A percentile compares a stretch with the other conserved stretches of the same genome.
phyloP scores from a whole-genome alignment of 2,797 vertebrate genomes.

The Champsocephalus gunnari region DNA sequence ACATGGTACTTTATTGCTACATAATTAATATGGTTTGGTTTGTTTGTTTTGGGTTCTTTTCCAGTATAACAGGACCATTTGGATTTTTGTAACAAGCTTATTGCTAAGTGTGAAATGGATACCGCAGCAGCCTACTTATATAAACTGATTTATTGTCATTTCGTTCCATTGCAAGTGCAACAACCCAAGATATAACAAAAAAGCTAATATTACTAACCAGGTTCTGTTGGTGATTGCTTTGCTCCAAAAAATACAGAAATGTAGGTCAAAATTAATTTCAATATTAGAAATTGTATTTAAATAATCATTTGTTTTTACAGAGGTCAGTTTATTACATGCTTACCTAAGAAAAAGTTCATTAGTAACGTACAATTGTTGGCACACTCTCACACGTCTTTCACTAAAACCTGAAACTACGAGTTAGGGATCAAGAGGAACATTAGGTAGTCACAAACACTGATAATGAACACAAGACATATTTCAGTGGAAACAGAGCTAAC shows the following conservation, averaged over 20 bases:
- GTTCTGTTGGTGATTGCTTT: too few species aligned
- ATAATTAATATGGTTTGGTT: conserved; percentile 21
- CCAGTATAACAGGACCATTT: not conserved
- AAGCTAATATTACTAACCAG: too few species aligned
- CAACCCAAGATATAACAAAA: too few species aligned
- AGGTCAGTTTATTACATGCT: not conserved
- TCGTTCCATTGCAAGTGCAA: too few species aligned
- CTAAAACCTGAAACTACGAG: conserved; percentile 19
- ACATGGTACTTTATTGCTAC: conserved; percentile 1
- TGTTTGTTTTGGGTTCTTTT: conserved; percentile 8
- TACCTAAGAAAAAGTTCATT: not conserved
- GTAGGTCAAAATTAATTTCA: not conserved
- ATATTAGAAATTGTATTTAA: not conserved
- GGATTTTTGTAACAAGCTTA: conserved; percentile 8
- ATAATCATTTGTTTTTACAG: not conserved
- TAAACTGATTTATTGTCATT: not conserved
- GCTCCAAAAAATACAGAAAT: not conserved
- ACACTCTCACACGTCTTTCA: not conserved
- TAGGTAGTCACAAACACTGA: conserved; percentile 14
- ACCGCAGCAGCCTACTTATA: not conserved
- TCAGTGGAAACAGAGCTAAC: conserved; percentile 26
- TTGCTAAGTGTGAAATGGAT: not conserved
- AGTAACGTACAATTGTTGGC: not conserved
- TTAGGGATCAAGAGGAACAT: conserved; percentile 6
- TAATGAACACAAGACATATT: conserved; percentile 34